Evolutionary conservation across 2,113 vertebrate genomes (phyloP).

Genomic region (Meles meles): DNA sequence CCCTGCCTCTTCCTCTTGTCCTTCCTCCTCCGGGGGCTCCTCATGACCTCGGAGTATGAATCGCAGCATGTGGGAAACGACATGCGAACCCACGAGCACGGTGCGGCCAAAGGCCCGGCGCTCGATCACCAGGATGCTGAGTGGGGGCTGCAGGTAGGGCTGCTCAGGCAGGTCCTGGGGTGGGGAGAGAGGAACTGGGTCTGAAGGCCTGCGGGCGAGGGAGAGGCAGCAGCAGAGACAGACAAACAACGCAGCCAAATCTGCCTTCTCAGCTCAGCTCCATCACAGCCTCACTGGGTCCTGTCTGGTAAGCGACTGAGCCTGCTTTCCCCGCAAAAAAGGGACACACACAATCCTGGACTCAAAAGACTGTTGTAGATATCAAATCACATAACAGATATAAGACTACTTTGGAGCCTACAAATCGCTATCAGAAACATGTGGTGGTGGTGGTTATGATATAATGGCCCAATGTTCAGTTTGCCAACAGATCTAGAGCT

Average conservation of each 20-base stretch:
- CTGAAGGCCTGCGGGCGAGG: neutral
- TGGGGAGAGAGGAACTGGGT: neutral
- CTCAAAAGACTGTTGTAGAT: neutral
- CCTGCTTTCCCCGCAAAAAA: neutral
- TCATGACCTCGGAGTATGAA: constrained; percentile 84
- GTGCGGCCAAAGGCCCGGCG: constrained; percentile 89
- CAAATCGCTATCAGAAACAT: neutral
- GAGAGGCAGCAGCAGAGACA: neutral
- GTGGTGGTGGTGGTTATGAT: neutral
- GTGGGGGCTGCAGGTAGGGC: constrained; percentile 93
- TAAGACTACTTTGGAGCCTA: neutral
- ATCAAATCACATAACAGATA: neutral
- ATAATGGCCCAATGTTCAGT: neutral
- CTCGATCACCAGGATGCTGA: constrained; percentile 93
- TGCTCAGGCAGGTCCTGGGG: constrained; percentile 92
- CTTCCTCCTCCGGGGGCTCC: constrained; percentile 80
- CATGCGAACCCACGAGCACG: constrained; percentile 90
- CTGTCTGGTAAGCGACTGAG: neutral
- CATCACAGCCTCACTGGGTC: neutral
- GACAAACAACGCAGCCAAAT: neutral
- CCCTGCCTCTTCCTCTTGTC: constrained; percentile 77
- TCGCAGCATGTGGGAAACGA: constrained; percentile 89
- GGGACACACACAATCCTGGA: neutral
- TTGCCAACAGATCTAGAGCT: neutral
- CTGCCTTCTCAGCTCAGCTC: neutral